These are phyloP conservation scores for Desoria tigrina DNA, from an alignment of 2,888 invertebrate genomes.

Conservation along the genomic window DNA sequence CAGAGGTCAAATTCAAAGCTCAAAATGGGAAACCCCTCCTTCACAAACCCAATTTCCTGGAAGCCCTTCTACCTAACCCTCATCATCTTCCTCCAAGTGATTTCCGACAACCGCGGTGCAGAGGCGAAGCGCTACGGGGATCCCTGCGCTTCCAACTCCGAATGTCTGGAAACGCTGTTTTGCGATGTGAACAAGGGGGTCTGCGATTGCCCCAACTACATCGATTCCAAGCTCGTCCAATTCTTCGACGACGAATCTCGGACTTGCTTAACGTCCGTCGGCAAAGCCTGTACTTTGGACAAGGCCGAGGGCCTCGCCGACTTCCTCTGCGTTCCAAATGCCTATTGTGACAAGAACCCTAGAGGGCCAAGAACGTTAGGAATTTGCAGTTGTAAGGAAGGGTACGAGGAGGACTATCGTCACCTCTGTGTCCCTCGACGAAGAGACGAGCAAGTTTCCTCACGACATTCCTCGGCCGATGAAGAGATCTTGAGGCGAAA, in stretches of 20 bases:
- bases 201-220: slow-evolving; percentile 19
- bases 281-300: slow-evolving; percentile 16
- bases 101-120: slow-evolving; percentile 16
- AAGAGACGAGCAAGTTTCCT: too few species aligned
- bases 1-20: too few species aligned
- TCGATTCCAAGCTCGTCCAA: background rate
- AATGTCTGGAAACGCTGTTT: background rate
- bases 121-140: background rate
- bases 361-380: slow-evolving; percentile 7
- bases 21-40: too few species aligned
- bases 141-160: background rate
- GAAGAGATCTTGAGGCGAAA: too few species aligned
- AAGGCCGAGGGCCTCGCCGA: background rate
- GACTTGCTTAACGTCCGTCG: slow-evolving; percentile 18
- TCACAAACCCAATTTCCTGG: slow-evolving; percentile 12
- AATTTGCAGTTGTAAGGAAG: slow-evolving; percentile 16
- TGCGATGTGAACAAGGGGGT: slow-evolving; percentile 1
- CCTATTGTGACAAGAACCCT: background rate
- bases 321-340: slow-evolving; percentile 22
- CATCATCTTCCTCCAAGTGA: slow-evolving; percentile 22
- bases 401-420: slow-evolving; percentile 11
- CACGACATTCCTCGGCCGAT: too few species aligned
- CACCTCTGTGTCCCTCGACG: slow-evolving; percentile 18
- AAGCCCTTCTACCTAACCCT: slow-evolving; percentile 19
- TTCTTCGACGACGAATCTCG: slow-evolving; percentile 11